phyloP scores from a whole-genome alignment of 2,113 vertebrate species.

The Kobus ellipsiprymnus region DNA sequence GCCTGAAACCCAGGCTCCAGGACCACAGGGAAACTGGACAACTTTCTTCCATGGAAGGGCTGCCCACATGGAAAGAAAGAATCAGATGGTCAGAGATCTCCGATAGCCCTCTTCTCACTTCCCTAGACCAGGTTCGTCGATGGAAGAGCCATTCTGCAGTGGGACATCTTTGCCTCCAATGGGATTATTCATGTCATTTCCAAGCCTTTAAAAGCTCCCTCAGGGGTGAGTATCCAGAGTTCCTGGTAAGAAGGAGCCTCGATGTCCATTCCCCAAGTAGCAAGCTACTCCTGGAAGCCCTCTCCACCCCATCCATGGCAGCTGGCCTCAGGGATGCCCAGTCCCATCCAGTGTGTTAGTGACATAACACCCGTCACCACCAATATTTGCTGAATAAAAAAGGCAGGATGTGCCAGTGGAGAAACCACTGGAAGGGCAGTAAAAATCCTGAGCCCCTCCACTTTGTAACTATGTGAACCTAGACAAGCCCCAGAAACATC shows the following conservation, averaged over 20 bases:
- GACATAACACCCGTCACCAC: not conserved
- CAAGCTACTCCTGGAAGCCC: not conserved
- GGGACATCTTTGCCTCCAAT: conserved; percentile 90
- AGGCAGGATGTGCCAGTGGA: not conserved
- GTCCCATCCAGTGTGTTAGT: not conserved
- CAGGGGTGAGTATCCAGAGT: conserved; percentile 75
- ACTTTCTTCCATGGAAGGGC: not conserved
- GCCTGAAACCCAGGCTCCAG: not conserved
- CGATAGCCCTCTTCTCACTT: not conserved
- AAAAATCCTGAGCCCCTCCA: not conserved
- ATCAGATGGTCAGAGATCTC: not conserved
- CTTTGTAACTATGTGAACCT: not conserved
- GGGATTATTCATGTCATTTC: conserved; percentile 93
- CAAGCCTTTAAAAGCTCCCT: conserved; percentile 87
- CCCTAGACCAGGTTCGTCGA: conserved; percentile 85
- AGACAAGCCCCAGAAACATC: not conserved
- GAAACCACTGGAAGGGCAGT: not conserved
- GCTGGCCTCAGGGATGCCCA: not conserved
- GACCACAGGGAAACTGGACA: not conserved
- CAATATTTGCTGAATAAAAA: not conserved
- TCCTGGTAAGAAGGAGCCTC: not conserved
- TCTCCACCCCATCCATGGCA: too few species aligned
- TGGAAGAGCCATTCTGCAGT: conserved; percentile 83
- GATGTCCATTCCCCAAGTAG: not conserved
- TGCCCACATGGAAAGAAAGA: not conserved